Conservation (phyloP, 2,113 vertebrate species). For the Apodemus sylvaticus region DNA sequence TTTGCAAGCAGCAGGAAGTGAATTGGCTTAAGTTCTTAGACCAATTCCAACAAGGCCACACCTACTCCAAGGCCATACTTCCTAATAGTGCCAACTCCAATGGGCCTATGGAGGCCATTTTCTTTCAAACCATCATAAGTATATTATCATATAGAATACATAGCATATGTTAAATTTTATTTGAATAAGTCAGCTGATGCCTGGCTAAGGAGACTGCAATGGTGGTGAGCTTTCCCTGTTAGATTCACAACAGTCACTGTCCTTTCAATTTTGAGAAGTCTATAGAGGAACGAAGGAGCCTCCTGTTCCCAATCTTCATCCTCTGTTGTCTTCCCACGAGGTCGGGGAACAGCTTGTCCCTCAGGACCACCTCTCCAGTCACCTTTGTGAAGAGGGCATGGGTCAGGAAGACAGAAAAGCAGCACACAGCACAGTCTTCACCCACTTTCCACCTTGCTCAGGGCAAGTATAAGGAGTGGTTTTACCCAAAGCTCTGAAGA, state of each 20-base stretch:
- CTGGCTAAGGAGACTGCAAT: too few relatives aligned
- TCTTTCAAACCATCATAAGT: neutral
- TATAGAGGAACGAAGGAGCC: too few relatives aligned
- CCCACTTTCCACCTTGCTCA: accelerated
- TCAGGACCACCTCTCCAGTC: neutral
- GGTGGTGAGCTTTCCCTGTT: neutral
- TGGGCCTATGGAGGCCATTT: neutral
- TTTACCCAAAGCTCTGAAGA: neutral
- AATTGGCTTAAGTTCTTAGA: neutral
- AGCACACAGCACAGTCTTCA: neutral
- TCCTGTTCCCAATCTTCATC: neutral
- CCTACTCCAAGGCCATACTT: neutral
- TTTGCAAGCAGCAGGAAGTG: neutral
- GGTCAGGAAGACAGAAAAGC: neutral
- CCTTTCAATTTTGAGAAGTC: neutral
- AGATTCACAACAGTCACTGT: neutral
- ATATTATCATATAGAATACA: neutral
- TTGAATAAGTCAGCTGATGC: neutral
- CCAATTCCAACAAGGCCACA: neutral
- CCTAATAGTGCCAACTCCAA: neutral
- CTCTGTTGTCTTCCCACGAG: neutral
- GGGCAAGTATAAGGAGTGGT: neutral
- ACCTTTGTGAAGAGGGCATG: neutral
- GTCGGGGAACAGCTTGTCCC: neutral
- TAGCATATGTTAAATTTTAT: neutral